Conservation (phyloP, 2,113 vertebrate species). For the Tragelaphus strepsiceros region DNA sequence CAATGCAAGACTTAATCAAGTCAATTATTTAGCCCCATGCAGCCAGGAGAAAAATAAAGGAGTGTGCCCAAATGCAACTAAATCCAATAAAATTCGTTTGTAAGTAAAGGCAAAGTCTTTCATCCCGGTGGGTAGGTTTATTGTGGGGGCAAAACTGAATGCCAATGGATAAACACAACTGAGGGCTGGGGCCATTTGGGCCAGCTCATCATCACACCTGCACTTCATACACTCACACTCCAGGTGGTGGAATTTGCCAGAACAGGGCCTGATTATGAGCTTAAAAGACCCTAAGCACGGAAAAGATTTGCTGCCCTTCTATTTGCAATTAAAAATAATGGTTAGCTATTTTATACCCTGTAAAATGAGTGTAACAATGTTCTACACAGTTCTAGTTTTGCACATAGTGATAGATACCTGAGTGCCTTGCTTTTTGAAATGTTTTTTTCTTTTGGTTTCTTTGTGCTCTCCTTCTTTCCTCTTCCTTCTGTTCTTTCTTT, state of each 20-base stretch:
- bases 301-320: neutral
- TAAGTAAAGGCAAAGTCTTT: neutral
- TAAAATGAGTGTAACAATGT: neutral
- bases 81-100: neutral
- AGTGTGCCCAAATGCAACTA: neutral
- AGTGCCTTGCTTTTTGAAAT: neutral
- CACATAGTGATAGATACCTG: neutral
- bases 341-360: neutral
- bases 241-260: neutral
- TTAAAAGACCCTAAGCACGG: neutral
- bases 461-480: neutral
- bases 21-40: neutral
- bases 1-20: slow-evolving; percentile 1
- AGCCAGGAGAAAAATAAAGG: neutral
- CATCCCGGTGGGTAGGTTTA: neutral
- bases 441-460: neutral
- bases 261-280: neutral
- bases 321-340: neutral
- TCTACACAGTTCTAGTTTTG: neutral
- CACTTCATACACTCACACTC: neutral
- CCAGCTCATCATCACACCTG: neutral
- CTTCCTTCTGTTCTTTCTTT: neutral
- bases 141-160: neutral
- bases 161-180: neutral
- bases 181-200: neutral